Percentiles rank a stretch among this genome's conserved stretches.
Evolutionary conservation across 2,113 vertebrate genomes (phyloP).

Genomic region (Pseudorhombus dupliciocellatus): DNA sequence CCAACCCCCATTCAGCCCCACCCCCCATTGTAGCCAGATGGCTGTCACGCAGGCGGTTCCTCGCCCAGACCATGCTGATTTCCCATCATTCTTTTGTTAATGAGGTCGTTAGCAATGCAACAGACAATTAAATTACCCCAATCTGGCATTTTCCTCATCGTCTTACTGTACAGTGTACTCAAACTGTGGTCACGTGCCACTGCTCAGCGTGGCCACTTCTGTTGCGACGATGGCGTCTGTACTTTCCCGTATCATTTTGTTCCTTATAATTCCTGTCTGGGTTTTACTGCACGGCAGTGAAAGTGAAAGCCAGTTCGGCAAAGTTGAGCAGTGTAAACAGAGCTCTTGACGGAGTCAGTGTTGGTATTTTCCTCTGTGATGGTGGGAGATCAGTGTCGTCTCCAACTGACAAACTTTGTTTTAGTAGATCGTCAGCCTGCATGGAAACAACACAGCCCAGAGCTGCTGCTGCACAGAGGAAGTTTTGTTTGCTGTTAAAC

Average conservation of each 20-base stretch:
- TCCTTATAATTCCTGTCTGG: not conserved
- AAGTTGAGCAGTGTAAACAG: slow-evolving; percentile 29
- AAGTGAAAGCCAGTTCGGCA: slow-evolving; percentile 32
- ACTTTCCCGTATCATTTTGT: not conserved
- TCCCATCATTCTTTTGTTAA: slow-evolving; percentile 81
- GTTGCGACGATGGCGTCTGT: not conserved
- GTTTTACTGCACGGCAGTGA: not conserved
- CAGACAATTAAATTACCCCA: slow-evolving; percentile 79
- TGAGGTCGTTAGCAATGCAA: slow-evolving; percentile 81
- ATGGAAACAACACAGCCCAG: slow-evolving; percentile 48
- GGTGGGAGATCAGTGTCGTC: slow-evolving; percentile 12
- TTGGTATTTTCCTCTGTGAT: slow-evolving; percentile 35
- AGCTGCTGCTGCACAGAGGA: slow-evolving; percentile 56
- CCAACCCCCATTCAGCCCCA: slow-evolving; percentile 22
- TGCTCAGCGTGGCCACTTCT: slow-evolving; percentile 12
- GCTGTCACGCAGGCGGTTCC: slow-evolving; percentile 78
- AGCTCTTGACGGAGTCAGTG: slow-evolving; percentile 22
- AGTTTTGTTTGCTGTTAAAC: slow-evolving; percentile 67
- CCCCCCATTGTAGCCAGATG: slow-evolving; percentile 77
- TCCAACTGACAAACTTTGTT: slow-evolving; percentile 43
- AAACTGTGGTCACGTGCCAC: slow-evolving; percentile 1
- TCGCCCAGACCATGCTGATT: slow-evolving; percentile 76
- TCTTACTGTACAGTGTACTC: slow-evolving; percentile 50
- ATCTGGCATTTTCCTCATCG: slow-evolving; percentile 69
- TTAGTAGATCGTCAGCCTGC: slow-evolving; percentile 26